Evolutionary conservation across 2,797 vertebrate genomes (phyloP).

Genomic region (Mus caroli): DNA sequence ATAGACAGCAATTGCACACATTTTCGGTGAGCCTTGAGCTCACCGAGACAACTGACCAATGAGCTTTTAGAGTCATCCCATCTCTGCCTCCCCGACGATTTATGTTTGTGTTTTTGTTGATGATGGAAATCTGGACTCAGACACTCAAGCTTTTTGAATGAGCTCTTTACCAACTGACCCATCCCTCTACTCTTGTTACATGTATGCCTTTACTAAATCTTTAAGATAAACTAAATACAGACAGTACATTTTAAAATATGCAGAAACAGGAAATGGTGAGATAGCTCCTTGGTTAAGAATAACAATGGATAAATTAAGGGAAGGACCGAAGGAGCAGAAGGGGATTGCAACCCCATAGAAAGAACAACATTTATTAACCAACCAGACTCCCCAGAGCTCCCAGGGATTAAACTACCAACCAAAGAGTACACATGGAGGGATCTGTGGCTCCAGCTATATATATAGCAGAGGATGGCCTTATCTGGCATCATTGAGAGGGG

Average conservation of each 20-base stretch:
- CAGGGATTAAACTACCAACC: too few relatives aligned
- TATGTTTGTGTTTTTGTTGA: not conserved
- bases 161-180: not conserved
- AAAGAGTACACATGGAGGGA: too few relatives aligned
- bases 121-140: not conserved
- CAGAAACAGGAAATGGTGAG: too few relatives aligned
- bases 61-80: not conserved
- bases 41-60: not conserved
- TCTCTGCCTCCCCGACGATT: rapidly evolving
- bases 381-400: too few relatives aligned
- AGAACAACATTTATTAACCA: too few relatives aligned
- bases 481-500: too few relatives aligned
- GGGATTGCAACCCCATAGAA: too few relatives aligned
- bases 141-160: not conserved
- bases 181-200: not conserved
- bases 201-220: not conserved
- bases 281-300: not conserved
- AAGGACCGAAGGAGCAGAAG: too few relatives aligned
- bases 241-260: not conserved
- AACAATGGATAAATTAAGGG: too few relatives aligned
- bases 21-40: not conserved
- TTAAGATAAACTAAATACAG: not conserved
- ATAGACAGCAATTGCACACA: conserved; percentile 19
- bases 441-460: too few relatives aligned
- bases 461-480: too few relatives aligned